Percentiles rank a stretch among this genome's conserved stretches.
These are phyloP conservation scores for Hippocampus abdominalis DNA, from an alignment of 2,113 vertebrate genomes.

Conservation along the genomic window DNA sequence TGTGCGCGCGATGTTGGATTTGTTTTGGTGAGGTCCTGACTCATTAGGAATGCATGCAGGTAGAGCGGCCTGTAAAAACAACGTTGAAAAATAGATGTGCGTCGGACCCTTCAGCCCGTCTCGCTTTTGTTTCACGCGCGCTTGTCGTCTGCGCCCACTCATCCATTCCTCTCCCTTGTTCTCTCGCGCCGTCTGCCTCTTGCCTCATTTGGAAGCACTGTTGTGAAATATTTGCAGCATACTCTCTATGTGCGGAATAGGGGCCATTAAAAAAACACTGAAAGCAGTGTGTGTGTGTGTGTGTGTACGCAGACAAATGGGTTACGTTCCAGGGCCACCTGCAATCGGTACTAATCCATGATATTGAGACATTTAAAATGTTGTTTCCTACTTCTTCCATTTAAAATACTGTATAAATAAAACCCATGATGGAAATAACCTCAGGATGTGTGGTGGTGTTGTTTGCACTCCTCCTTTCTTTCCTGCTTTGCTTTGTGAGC, in stretches of 20 bases:
- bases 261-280: slow-evolving; percentile 47
- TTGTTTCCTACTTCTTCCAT: not conserved
- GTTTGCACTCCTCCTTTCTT: slow-evolving; percentile 18
- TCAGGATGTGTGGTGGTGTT: slow-evolving; percentile 5
- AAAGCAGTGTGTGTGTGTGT: too few relatives aligned
- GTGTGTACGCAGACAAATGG: slow-evolving; percentile 3
- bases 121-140: slow-evolving; percentile 20
- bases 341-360: not conserved
- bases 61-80: slow-evolving; percentile 46
- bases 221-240: slow-evolving; percentile 55
- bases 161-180: not conserved
- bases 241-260: slow-evolving; percentile 42
- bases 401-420: slow-evolving; percentile 4
- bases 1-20: slow-evolving; percentile 9
- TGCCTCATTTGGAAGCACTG: slow-evolving; percentile 33
- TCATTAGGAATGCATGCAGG: slow-evolving; percentile 29
- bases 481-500: slow-evolving; percentile 1
- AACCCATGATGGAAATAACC: not conserved
- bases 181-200: not conserved
- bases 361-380: too few relatives aligned
- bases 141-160: slow-evolving; percentile 4
- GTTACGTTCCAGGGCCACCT: slow-evolving; percentile 15
- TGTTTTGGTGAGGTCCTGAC: slow-evolving; percentile 1
- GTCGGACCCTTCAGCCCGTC: slow-evolving; percentile 4
- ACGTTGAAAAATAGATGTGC: slow-evolving; percentile 36